Conservation (phyloP, 1,140 invertebrate species). For the Belonocnema kinseyi region DNA sequence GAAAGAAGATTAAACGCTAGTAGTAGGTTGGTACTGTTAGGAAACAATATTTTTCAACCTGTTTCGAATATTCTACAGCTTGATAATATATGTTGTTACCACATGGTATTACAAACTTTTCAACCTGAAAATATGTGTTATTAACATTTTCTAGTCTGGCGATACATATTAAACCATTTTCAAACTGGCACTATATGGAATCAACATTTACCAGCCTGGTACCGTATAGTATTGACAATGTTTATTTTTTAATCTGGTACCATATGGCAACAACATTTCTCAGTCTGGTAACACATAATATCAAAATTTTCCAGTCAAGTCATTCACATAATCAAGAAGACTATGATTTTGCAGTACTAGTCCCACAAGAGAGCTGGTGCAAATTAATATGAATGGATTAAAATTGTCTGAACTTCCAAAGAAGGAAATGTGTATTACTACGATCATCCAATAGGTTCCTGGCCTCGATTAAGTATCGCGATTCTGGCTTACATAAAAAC, state of each 20-base stretch:
- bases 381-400: background rate
- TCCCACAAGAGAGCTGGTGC: background rate
- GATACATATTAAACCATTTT: no score
- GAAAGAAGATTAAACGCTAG: no score
- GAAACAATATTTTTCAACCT: background rate
- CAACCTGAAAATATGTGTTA: background rate
- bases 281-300: no score
- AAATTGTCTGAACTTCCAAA: background rate
- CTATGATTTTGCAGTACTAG: background rate
- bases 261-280: no score
- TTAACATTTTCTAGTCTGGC: no score
- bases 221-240: background rate
- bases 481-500: slow-evolving; percentile 9
- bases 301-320: no score
- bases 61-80: background rate
- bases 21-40: background rate
- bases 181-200: background rate
- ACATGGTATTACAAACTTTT: no score
- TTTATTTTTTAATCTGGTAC: no score
- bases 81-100: no score
- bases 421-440: slow-evolving; percentile 7
- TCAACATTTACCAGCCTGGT: background rate
- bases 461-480: slow-evolving; percentile 42
- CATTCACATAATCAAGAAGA: background rate
- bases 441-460: slow-evolving; percentile 34